These are phyloP conservation scores for Hydrolagus affinis DNA, from an alignment of 2,113 vertebrate species.

Conservation along the genomic window DNA sequence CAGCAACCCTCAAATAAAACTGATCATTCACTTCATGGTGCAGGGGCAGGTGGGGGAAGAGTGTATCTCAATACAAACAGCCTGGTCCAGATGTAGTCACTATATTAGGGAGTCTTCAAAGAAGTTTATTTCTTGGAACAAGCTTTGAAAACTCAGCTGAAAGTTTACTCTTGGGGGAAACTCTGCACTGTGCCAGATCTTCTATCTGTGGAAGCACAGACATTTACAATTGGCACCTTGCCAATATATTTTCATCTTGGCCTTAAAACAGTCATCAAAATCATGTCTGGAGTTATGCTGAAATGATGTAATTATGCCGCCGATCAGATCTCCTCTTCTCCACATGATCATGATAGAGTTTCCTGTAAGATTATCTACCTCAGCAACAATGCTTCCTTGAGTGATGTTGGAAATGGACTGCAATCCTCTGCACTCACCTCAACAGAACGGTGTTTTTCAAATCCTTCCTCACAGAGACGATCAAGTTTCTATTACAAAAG, in stretches of 20 bases:
- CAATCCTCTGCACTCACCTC: not conserved
- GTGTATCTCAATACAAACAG: no score
- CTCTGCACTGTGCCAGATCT: not conserved
- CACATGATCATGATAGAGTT: not conserved
- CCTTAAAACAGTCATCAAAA: not conserved
- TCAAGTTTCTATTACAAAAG: slow-evolving; percentile 21
- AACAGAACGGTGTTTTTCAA: not conserved
- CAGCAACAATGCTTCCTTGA: not conserved
- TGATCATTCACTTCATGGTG: no score
- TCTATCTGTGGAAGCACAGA: not conserved
- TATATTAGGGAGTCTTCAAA: no score
- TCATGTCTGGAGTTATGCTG: not conserved
- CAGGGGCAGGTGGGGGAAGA: no score
- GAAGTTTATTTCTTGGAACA: no score
- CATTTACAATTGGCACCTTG: not conserved
- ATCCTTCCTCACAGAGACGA: slow-evolving; percentile 5
- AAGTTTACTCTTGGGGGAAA: no score
- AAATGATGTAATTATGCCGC: not conserved
- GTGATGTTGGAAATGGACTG: not conserved
- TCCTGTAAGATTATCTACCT: not conserved
- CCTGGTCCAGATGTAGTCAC: no score
- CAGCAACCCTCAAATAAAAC: no score
- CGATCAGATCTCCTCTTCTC: no score
- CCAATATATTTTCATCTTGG: not conserved
- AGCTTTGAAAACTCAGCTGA: no score